Percentiles rank a stretch among this genome's conserved stretches.
phyloP scores from a whole-genome alignment of 2,797 vertebrate species.

The Periophthalmus magnuspinnatus region DNA sequence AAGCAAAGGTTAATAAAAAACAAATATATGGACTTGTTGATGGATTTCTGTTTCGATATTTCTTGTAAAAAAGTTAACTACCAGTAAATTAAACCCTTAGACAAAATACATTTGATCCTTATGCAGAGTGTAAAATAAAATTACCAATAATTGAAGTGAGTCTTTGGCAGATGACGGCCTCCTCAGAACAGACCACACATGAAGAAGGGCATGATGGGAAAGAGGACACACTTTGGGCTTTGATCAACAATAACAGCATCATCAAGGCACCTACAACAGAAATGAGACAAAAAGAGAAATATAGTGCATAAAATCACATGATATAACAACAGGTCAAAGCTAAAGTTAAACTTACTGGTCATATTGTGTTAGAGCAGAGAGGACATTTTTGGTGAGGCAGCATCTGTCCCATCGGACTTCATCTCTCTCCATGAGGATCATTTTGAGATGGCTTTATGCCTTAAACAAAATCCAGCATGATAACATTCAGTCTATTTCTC shows the following conservation, averaged over 20 bases:
- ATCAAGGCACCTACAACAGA: slow-evolving; percentile 62
- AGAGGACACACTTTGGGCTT: slow-evolving; percentile 33
- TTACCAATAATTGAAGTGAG: slow-evolving; percentile 75
- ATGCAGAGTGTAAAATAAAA: not conserved
- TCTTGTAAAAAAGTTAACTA: not conserved
- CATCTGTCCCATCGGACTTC: slow-evolving; percentile 28
- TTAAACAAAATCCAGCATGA: not conserved
- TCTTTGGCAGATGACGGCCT: slow-evolving; percentile 76
- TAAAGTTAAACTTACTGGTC: slow-evolving; percentile 60
- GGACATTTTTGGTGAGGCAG: slow-evolving; percentile 33
- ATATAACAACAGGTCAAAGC: not conserved
- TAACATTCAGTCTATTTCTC: not conserved
- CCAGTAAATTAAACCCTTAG: not conserved
- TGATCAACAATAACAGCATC: slow-evolving; percentile 63
- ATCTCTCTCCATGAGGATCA: slow-evolving; percentile 9
- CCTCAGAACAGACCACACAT: slow-evolving; percentile 70
- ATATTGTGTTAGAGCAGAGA: slow-evolving; percentile 64
- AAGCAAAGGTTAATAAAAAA: no score
- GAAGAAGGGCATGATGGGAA: slow-evolving; percentile 68
- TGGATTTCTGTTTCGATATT: not conserved
- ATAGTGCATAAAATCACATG: not conserved
- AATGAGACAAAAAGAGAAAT: not conserved
- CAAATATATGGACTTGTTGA: no score
- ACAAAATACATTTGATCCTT: not conserved
- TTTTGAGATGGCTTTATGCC: not conserved